Evolutionary conservation across 2,888 invertebrate species (phyloP).

Genomic region (Mythimna impura): DNA sequence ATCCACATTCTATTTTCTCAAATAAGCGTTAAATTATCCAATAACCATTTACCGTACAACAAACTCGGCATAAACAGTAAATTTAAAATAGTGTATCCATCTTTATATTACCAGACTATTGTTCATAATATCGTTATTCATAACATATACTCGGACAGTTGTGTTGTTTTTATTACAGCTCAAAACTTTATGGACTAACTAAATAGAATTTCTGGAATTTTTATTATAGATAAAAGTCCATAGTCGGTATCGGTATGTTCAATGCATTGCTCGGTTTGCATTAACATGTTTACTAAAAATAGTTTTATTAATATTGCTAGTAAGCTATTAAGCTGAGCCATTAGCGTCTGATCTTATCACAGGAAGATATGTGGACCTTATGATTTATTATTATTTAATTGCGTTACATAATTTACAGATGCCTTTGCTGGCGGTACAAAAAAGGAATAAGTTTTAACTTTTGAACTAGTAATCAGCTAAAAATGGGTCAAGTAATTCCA

Average conservation of each 20-base stretch:
- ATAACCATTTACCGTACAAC: not conserved
- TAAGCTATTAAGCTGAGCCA: constrained; percentile 75
- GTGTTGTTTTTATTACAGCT: constrained; percentile 44
- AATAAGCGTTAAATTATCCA: not conserved
- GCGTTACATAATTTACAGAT: constrained; percentile 62
- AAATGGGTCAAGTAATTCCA: constrained; percentile 5
- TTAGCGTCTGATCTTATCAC: constrained; percentile 79
- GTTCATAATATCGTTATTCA: constrained; percentile 23
- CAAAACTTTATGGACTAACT: constrained; percentile 47
- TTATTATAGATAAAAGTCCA: constrained; percentile 34
- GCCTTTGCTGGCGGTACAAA: constrained; percentile 35
- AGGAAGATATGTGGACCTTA: constrained; percentile 50
- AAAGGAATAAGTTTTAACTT: constrained; percentile 35
- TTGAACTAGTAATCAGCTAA: constrained; percentile 31
- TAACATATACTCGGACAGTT: constrained; percentile 28
- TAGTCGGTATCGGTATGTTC: constrained; percentile 18
- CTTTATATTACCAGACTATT: constrained; percentile 31
- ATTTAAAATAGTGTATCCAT: constrained; percentile 37
- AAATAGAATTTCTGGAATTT: constrained; percentile 35
- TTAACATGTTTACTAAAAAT: constrained; percentile 64
- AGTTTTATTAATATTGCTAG: constrained; percentile 73
- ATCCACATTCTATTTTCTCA: not conserved
- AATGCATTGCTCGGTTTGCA: constrained; percentile 33
- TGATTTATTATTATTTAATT: constrained; percentile 76
- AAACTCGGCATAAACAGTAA: constrained; percentile 14